Base-by-base conservation (phyloP, 92 coral and sea anemone species). In the Bergia sp. region DNA sequence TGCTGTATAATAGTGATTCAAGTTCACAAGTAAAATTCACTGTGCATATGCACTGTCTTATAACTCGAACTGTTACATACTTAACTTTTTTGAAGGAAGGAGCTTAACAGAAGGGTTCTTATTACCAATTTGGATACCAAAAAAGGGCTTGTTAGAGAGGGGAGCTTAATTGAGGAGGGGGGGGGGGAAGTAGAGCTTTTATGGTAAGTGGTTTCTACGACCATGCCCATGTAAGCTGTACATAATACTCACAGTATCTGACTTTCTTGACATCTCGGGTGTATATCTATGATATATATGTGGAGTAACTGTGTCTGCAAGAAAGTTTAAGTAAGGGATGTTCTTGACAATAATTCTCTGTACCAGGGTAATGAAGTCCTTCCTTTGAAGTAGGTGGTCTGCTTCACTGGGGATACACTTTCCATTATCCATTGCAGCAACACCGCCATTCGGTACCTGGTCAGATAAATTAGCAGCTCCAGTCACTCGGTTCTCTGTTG, bases 351-450 rank as follows among this genome's bases (percentile, higher is more conserved):
- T 37, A 39, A 89, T 82, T 67, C 82, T 89, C 71, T 82, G 65
- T n/a, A 76, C 82, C 64, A 89, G 61, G 61, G 77, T 73, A 42
- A 89, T 61, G 86, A 73, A 82, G 86, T 82, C 21, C 20, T 74
- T 82, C 45, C 91, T 49, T 49, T 77, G 81, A 43, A 38, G 81
- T n/a, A 41, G 55, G 49, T 21, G 50, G 71, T 84, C 87, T 37
- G 29, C 53, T 16, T 45, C 66, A 42, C 58, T 76, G 47, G 88
- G 91, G 64, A 76, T 49, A 64, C 61, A 88, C 38, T 42, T 82
- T 37, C 72, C 91, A 89, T 89, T 89, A 71, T 81, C 91, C 87
- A 74, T 82, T 73, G 74, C 73, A 11, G 10, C 40, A 36, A 89
- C 57, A 18, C 61, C 74, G 40, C 29, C 82, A n/a, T 47, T 4